These are phyloP conservation scores for Megaceryle torquata DNA, from an alignment of 2,113 vertebrate genomes.

Conservation along the genomic window DNA sequence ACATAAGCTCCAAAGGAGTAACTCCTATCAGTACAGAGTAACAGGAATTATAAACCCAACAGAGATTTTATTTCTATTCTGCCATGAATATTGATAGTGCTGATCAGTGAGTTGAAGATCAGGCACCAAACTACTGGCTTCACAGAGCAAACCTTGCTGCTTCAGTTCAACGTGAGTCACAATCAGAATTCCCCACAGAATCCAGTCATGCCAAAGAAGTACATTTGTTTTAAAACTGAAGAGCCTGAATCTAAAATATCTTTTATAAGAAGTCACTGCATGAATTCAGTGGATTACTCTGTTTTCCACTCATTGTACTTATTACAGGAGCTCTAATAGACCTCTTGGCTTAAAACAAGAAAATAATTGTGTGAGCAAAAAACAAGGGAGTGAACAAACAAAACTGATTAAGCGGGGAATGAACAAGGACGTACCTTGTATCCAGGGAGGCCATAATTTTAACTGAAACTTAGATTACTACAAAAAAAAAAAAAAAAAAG, in stretches of 20 bases:
- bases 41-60: background rate
- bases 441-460: background rate
- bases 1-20: background rate
- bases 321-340: background rate
- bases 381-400: background rate
- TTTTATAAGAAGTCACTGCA: background rate
- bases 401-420: background rate
- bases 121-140: background rate
- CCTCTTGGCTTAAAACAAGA: background rate
- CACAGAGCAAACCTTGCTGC: background rate
- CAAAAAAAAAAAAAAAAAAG: background rate
- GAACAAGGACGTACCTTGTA: background rate
- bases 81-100: background rate
- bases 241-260: background rate
- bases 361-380: background rate
- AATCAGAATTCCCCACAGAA: background rate
- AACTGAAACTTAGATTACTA: background rate
- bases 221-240: background rate
- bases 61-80: background rate
- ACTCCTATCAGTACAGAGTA: background rate
- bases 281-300: background rate
- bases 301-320: background rate
- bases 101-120: background rate
- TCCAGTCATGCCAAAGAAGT: background rate
- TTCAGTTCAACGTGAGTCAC: background rate